A percentile compares a stretch with the other conserved stretches of the same genome.
These are phyloP conservation scores for Natator depressus DNA, from an alignment of 2,113 vertebrate genomes.

Conservation along the genomic window DNA sequence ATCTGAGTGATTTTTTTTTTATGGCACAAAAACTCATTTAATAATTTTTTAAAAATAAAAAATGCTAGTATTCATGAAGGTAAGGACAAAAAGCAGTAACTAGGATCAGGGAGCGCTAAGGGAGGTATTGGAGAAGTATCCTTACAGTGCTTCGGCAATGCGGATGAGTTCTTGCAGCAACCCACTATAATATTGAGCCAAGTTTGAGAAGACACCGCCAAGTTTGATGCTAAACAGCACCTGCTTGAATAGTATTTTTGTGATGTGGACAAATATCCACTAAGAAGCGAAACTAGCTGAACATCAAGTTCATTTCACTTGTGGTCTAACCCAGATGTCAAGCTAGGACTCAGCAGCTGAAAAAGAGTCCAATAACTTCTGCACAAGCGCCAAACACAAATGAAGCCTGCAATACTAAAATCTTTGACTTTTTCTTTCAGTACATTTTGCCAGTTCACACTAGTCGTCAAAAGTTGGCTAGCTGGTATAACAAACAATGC, in stretches of 20 bases:
- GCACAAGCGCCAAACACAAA: background rate
- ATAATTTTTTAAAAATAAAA: slow-evolving; percentile 38
- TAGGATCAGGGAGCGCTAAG: background rate
- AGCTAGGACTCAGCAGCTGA: background rate
- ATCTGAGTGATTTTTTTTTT: background rate
- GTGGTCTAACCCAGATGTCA: background rate
- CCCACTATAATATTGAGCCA: background rate
- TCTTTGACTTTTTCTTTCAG: background rate
- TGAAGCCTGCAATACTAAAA: background rate
- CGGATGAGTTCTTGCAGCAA: background rate
- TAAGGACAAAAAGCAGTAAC: background rate
- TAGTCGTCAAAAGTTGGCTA: background rate
- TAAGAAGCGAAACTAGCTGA: slow-evolving; percentile 18
- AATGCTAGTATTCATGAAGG: background rate
- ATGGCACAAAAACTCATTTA: slow-evolving; percentile 16
- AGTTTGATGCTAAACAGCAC: background rate
- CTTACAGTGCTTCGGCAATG: background rate
- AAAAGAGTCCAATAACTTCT: background rate
- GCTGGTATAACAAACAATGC: background rate
- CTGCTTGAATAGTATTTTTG: background rate
- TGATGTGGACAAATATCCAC: background rate
- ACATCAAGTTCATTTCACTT: slow-evolving; percentile 10
- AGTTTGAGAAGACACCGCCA: background rate
- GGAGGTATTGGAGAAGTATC: background rate
- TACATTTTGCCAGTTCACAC: background rate